Evolutionary conservation across 1,140 invertebrate species (phyloP).

Genomic region (Drosophila melanica): DNA sequence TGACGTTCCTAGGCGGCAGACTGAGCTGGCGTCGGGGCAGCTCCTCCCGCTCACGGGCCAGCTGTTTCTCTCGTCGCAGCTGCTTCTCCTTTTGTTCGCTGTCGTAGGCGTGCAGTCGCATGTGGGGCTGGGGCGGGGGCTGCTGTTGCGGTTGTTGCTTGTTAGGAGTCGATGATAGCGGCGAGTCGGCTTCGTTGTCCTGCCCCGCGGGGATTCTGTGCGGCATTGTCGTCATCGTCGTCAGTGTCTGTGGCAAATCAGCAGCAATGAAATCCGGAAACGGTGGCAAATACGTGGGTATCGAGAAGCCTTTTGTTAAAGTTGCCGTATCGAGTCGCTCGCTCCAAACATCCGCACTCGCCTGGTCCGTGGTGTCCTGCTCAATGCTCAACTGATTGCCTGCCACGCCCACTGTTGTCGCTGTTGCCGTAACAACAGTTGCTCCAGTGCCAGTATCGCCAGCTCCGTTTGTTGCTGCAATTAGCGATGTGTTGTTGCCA

Average conservation of each 20-base stretch:
- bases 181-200: conserved; percentile 4
- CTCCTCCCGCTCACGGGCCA: conserved; percentile 63
- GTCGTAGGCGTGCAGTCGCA: conserved; percentile 66
- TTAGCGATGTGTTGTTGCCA: conserved; percentile 61
- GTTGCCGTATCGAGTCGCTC: conserved; percentile 68
- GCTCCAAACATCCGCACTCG: conserved; percentile 56
- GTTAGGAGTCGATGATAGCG: conserved; percentile 20
- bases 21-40: conserved; percentile 58
- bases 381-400: conserved; percentile 44
- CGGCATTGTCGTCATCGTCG: conserved; percentile 25
- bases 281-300: conserved; percentile 74
- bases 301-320: conserved; percentile 73
- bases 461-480: conserved; percentile 46
- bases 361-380: conserved; percentile 35
- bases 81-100: conserved; percentile 70
- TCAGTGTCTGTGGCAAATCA: conserved; percentile 57
- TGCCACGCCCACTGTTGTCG: neutral
- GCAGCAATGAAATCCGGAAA: conserved; percentile 73
- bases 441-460: conserved; percentile 10
- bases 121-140: conserved; percentile 18
- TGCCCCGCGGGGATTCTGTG: conserved; percentile 2
- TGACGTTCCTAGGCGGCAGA: conserved; percentile 87
- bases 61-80: conserved; percentile 62
- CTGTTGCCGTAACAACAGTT: conserved; percentile 7
- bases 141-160: conserved; percentile 33